A percentile compares a stretch with the other conserved stretches of the same genome.
These are phyloP conservation scores for Coronaproctus castanopsis DNA, from an alignment of 2,888 invertebrate genomes.

Conservation along the genomic window DNA sequence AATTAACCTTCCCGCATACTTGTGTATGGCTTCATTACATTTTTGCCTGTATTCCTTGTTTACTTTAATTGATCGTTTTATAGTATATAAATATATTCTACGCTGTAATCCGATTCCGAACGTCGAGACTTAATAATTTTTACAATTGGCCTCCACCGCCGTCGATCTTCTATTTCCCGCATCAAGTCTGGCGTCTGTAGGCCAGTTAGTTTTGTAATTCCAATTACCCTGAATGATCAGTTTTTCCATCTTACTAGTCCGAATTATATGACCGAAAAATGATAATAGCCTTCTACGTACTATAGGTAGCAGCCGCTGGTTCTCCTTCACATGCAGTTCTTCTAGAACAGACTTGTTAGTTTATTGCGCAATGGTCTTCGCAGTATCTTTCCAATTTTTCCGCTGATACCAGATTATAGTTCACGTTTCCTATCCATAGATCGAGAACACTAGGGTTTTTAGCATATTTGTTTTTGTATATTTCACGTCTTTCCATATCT, in stretches of 20 bases:
- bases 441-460: no score
- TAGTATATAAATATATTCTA: no score
- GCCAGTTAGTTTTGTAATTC: background rate
- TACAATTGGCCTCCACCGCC: background rate
- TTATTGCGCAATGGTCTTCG: background rate
- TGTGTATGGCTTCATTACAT: no score
- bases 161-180: background rate
- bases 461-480: no score
- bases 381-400: no score
- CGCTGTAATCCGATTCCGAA: background rate
- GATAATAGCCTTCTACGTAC: background rate
- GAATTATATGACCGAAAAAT: background rate
- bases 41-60: no score
- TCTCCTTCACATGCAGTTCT: background rate
- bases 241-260: background rate
- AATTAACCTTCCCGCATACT: no score
- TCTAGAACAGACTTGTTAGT: background rate
- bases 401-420: no score
- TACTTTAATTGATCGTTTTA: no score
- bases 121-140: background rate
- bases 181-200: background rate
- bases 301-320: background rate
- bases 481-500: no score
- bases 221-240: background rate
- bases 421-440: no score